These are phyloP conservation scores for Virgularia gustaviana DNA, from an alignment of 92 coral and sea anemone species.

Conservation along the genomic window DNA sequence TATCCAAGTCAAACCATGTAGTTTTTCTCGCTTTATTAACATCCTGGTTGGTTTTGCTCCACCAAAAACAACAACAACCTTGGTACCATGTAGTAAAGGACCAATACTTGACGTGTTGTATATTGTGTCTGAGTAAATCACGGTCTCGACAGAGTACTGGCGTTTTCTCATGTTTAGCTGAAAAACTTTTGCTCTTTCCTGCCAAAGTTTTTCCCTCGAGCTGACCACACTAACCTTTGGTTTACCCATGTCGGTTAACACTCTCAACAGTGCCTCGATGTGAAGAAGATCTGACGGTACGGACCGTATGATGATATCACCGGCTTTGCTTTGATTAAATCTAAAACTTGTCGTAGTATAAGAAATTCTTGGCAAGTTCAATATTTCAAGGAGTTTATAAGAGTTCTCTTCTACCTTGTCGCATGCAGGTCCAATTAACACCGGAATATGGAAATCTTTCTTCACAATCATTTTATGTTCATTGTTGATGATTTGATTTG, in stretches of 20 bases:
- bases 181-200: conserved; percentile 5
- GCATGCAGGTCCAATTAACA: conserved; percentile 22
- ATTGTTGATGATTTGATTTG: conserved; percentile 18
- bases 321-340: neutral
- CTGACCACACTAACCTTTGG: neutral
- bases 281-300: conserved; percentile 21
- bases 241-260: neutral
- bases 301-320: conserved; percentile 1
- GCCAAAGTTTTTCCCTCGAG: conserved; percentile 9
- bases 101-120: neutral
- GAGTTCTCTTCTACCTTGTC: conserved; percentile 1
- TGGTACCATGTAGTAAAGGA: neutral
- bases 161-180: neutral
- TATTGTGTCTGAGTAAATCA: neutral
- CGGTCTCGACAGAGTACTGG: neutral
- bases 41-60: conserved; percentile 1
- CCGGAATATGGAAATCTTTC: neutral
- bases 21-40: neutral
- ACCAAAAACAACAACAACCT: conserved; percentile 16
- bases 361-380: conserved; percentile 1
- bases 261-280: conserved; percentile 16
- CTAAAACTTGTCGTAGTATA: conserved; percentile 22
- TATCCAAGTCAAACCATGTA: conserved; percentile 5
- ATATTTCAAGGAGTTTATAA: neutral
- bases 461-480: neutral